Evolutionary conservation across 1,140 invertebrate species (phyloP).

Genomic region (Papilio helenus): DNA sequence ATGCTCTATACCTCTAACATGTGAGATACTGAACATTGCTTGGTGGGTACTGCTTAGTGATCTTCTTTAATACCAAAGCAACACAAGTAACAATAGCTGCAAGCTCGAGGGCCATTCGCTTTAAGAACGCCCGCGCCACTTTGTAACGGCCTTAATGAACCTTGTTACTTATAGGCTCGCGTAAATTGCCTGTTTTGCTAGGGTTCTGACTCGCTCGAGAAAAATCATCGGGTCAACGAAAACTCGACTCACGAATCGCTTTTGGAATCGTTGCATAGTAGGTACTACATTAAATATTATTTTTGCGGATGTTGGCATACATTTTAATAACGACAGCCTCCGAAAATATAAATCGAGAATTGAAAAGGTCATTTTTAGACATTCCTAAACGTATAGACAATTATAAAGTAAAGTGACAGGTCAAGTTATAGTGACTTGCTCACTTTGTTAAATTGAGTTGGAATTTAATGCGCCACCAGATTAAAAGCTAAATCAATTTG

Average conservation of each 20-base stretch:
- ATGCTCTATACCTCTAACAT: too few species aligned
- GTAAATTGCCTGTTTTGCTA: slow-evolving; percentile 80
- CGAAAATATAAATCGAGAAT: too few species aligned
- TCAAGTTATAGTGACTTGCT: not conserved
- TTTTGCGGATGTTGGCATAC: not conserved
- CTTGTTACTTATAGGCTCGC: slow-evolving; percentile 81
- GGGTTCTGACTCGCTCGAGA: slow-evolving; percentile 49
- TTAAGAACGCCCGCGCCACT: slow-evolving; percentile 81
- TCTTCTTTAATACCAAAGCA: too few species aligned
- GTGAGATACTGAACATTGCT: too few species aligned
- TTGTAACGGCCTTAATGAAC: slow-evolving; percentile 82
- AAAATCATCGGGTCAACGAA: slow-evolving; percentile 64
- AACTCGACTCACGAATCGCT: slow-evolving; percentile 6
- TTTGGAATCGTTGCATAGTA: not conserved
- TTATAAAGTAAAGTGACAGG: not conserved
- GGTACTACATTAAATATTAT: not conserved
- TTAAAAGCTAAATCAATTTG: slow-evolving; percentile 35
- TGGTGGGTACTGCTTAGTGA: too few species aligned
- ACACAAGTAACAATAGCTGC: too few species aligned
- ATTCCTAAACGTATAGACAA: not conserved
- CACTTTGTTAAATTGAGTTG: slow-evolving; percentile 14
- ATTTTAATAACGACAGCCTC: too few species aligned
- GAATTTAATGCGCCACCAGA: not conserved
- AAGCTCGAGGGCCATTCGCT: slow-evolving; percentile 81
- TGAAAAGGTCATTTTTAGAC: not conserved